These are phyloP conservation scores for Acrocephalus arundinaceus DNA, from an alignment of 2,113 vertebrate species.

Conservation along the genomic window DNA sequence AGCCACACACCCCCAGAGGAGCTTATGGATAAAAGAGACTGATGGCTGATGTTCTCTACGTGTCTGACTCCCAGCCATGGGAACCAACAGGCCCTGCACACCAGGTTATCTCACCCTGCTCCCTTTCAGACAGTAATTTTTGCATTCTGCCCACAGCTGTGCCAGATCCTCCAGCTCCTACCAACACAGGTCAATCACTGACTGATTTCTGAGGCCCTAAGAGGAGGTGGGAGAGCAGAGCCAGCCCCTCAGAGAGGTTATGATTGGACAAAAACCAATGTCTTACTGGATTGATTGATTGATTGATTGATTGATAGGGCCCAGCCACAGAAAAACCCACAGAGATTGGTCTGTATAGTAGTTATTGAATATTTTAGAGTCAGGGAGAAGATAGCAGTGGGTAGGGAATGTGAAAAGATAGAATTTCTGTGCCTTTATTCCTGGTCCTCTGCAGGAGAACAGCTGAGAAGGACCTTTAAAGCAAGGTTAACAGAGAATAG, in stretches of 20 bases:
- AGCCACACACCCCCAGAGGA: not conserved
- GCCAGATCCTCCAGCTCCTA: not conserved
- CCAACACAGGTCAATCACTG: not conserved
- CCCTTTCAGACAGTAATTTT: not conserved
- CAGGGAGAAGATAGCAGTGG: not conserved
- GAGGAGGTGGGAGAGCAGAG: not conserved
- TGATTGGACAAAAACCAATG: fast-evolving
- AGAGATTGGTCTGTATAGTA: not conserved
- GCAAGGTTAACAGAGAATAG: not conserved
- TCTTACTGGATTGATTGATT: not conserved
- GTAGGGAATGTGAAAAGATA: not conserved
- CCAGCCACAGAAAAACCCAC: not conserved
- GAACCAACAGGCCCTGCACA: not conserved
- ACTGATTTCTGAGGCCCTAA: not conserved
- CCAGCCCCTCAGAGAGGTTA: not conserved
- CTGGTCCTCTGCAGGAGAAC: not conserved
- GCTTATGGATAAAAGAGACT: not conserved
- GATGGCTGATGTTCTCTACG: not conserved
- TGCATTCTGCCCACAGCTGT: not conserved
- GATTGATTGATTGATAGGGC: not conserved
- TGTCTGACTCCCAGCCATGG: not conserved
- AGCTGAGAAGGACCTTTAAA: not conserved
- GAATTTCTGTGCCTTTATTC: not conserved
- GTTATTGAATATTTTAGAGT: not conserved
- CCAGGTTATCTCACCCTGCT: not conserved